Conservation (phyloP, 2,888 invertebrate genomes). For the Limnephilus auricula region DNA sequence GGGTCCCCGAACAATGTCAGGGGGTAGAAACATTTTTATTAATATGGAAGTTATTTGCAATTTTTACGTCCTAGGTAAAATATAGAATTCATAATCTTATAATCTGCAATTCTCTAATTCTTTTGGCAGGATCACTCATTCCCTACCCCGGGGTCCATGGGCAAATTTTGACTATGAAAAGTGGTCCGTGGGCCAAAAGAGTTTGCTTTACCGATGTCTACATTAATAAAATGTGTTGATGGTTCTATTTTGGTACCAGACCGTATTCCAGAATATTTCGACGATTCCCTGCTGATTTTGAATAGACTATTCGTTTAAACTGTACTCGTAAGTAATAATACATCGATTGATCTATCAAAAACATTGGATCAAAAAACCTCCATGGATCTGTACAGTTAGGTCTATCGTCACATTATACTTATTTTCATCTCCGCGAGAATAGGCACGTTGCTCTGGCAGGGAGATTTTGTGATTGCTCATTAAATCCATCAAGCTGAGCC, state of each 20-base stretch:
- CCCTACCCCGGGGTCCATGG: too few species aligned
- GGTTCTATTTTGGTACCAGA: not conserved
- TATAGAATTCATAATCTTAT: too few species aligned
- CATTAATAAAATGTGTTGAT: not conserved
- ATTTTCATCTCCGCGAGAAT: conserved; percentile 20
- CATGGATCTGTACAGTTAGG: conserved; percentile 3
- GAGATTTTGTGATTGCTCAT: conserved; percentile 45
- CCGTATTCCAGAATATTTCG: not conserved
- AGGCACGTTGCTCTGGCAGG: conserved; percentile 9
- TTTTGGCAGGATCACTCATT: too few species aligned
- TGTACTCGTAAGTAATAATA: too few species aligned
- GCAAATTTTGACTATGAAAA: too few species aligned
- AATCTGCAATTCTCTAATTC: too few species aligned
- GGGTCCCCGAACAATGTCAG: too few species aligned
- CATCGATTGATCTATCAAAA: not conserved
- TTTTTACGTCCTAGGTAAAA: too few species aligned
- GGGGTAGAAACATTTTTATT: too few species aligned
- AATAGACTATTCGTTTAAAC: not conserved
- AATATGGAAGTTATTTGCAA: too few species aligned
- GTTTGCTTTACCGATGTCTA: too few species aligned
- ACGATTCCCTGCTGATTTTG: not conserved
- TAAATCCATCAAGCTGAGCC: conserved; percentile 6
- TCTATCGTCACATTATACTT: conserved; percentile 8
- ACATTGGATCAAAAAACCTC: not conserved
- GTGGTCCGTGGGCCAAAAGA: too few species aligned